A percentile compares a stretch with the other conserved stretches of the same genome.
These are phyloP conservation scores for Onychomys torridus DNA, from an alignment of 2,797 vertebrate species.

Conservation along the genomic window DNA sequence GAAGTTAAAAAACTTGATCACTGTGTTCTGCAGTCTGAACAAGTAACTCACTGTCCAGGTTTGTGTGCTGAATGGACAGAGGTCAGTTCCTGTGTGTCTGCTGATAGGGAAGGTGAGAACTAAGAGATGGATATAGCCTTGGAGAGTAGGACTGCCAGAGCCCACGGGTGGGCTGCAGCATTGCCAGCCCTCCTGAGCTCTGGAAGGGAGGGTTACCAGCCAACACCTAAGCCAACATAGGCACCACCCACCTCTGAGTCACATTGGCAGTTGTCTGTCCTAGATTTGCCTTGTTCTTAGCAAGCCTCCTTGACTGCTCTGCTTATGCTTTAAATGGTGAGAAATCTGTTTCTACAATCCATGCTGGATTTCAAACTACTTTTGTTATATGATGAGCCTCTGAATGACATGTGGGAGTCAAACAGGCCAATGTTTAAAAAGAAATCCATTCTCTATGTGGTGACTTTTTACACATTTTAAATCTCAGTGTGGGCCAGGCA, in stretches of 20 bases:
- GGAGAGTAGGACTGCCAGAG: background rate
- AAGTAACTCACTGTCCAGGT: background rate
- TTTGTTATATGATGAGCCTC: constrained; percentile 40
- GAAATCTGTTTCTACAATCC: constrained; percentile 8
- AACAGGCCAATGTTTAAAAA: background rate
- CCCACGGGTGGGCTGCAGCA: background rate
- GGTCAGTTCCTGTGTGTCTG: background rate
- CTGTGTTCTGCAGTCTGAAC: background rate
- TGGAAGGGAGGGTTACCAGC: background rate
- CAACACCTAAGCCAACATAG: background rate
- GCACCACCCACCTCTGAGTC: background rate
- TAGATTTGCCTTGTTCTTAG: background rate
- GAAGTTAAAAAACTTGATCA: background rate
- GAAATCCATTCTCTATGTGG: background rate
- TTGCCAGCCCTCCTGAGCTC: background rate
- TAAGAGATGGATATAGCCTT: background rate
- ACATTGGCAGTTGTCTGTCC: background rate
- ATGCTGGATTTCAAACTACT: background rate
- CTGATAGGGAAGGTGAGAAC: background rate
- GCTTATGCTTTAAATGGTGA: constrained; percentile 25
- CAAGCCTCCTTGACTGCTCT: background rate
- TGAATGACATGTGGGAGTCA: background rate
- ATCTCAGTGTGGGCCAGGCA: background rate
- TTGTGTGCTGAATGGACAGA: background rate
- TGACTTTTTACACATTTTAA: background rate